Base-by-base conservation (phyloP, 2,797 vertebrate genomes). In the Euphonia xanthogaster region DNA sequence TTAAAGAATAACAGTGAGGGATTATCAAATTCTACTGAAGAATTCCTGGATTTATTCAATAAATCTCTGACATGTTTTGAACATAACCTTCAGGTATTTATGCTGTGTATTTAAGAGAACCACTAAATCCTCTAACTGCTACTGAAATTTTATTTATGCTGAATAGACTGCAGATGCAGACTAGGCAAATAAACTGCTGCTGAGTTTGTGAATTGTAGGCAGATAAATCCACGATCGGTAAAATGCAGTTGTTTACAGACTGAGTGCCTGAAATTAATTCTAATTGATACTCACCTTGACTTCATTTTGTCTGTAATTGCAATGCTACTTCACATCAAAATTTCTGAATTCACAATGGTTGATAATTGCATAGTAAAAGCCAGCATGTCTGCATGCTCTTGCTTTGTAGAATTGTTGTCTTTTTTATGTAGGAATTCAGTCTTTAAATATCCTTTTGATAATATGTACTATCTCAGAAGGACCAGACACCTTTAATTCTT, bases 11-110 rank as follows among this genome's bases (percentile, higher is more conserved):
- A 93, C 77, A 94, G 92, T n/a, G 94, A 97, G 55, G 97, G 95
- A 83, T 97, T 99, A 89, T 98, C 98, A 86, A 98, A 98, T 85
- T 98, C 96, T 94, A 99, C 98, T 2, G 61, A 98, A 65, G 70
- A 98, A 94, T 99, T 99, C 97, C 96, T 99, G 97, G 89, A 81
- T 70, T 90, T 87, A 65, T 98, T 99, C 97, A 99, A 99, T 97
- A 96, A 98, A 88, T 98, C 99, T 14, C 96, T 98, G 95, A 95
- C 94, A 74, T 99, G 99, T 98, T 99, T 99, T 97, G 98, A 99
- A 82, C 98, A 97, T 92, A 98, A 99, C 90, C 97, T 98, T 94
- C 98, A 98, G 98, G 99, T 99, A 98, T 95, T 95, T 97, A 84
- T 73, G 71, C 88, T 83, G 25, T 92, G 65, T 94, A 60, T 81